Evolutionary conservation across 2,113 vertebrate genomes (phyloP).

Genomic region (Pangasianodon hypophthalmus): DNA sequence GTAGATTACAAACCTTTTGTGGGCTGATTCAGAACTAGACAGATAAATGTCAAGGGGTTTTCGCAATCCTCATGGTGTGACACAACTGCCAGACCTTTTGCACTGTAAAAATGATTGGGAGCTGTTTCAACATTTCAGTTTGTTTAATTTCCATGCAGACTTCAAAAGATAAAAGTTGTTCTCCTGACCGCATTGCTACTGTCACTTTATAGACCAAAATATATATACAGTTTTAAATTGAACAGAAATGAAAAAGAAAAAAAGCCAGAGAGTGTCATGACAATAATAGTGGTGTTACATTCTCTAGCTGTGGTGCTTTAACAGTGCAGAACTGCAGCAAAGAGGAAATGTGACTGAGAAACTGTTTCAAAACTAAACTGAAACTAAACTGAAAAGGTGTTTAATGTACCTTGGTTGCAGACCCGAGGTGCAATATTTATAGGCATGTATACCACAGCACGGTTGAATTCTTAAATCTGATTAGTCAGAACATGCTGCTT

Average conservation of each 20-base stretch:
- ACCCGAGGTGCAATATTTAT: neutral
- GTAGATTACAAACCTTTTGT: conserved; percentile 23
- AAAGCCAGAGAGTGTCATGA: neutral
- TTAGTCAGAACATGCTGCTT: neutral
- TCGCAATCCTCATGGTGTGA: conserved; percentile 11
- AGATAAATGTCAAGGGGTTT: conserved; percentile 54
- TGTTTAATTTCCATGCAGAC: neutral
- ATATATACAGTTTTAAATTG: neutral
- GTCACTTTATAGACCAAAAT: neutral
- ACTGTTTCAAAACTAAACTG: conserved; percentile 34
- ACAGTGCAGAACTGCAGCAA: conserved; percentile 11
- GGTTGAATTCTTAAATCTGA: neutral
- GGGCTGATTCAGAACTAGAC: conserved; percentile 62
- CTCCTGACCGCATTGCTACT: neutral
- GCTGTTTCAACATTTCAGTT: neutral
- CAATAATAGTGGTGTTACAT: neutral
- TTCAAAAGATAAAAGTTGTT: neutral
- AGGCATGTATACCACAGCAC: neutral
- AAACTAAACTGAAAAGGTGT: conserved; percentile 7
- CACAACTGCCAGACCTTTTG: conserved; percentile 9
- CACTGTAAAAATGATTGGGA: neutral
- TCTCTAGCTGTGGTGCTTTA: neutral
- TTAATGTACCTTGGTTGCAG: neutral
- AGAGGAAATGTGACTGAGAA: conserved; percentile 41
- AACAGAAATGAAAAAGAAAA: neutral